phyloP scores from a whole-genome alignment of 2,797 vertebrate species.

The Poecile montanus region DNA sequence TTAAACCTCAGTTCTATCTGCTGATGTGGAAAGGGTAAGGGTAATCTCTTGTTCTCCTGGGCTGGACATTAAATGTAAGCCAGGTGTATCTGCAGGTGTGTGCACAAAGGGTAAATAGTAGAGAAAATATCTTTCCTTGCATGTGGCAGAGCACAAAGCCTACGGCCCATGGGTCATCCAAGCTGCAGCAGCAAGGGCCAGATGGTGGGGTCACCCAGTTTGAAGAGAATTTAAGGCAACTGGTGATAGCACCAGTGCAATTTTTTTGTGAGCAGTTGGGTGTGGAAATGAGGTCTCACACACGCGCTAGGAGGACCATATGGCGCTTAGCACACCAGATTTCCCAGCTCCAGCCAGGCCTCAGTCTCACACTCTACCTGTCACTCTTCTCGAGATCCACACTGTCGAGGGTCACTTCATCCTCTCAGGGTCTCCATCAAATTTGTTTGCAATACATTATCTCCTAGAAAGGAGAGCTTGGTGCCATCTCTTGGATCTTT shows the following conservation, averaged over 20 bases:
- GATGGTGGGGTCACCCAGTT: neutral
- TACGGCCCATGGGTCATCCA: neutral
- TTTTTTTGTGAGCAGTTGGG: conserved; percentile 53
- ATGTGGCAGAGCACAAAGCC: neutral
- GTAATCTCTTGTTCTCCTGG: neutral
- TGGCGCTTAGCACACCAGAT: conserved; percentile 61
- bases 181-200: conserved; percentile 21
- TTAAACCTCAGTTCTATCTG: neutral
- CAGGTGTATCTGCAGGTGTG: neutral
- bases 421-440: conserved; percentile 16
- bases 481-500: conserved; percentile 13
- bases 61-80: neutral
- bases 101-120: rapidly evolving
- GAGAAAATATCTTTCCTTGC: neutral
- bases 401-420: conserved; percentile 40
- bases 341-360: conserved; percentile 66
- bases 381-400: conserved; percentile 55
- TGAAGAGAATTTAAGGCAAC: neutral
- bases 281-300: conserved; percentile 58
- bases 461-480: neutral
- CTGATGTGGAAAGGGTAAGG: neutral
- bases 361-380: conserved; percentile 66
- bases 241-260: conserved; percentile 20
- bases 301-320: conserved; percentile 18
- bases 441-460: neutral